phyloP scores from a whole-genome alignment of 2,888 invertebrate species.

The Oscheius sp. region DNA sequence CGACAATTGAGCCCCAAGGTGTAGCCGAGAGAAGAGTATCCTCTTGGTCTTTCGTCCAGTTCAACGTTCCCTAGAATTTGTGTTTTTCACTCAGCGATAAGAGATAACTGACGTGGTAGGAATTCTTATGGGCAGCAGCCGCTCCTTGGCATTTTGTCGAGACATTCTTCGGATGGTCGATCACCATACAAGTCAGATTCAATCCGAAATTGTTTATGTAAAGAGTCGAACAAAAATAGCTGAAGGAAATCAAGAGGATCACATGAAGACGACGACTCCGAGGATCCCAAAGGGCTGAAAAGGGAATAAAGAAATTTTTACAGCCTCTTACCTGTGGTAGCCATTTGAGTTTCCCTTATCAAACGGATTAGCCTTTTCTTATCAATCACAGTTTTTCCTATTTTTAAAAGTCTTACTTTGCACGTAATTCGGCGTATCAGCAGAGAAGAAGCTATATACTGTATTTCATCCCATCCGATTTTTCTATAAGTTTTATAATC shows the following conservation, averaged over 20 bases:
- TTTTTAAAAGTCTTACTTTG: neutral
- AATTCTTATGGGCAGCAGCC: too few relatives aligned
- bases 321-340: neutral
- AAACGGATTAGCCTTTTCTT: neutral
- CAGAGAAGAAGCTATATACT: neutral
- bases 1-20: constrained; percentile 6
- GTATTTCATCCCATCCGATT: too few relatives aligned
- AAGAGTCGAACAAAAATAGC: constrained; percentile 15
- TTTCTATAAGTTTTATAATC: too few relatives aligned
- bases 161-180: constrained; percentile 5
- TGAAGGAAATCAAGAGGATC: constrained; percentile 9
- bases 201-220: neutral
- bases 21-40: constrained; percentile 14
- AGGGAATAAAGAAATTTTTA: neutral
- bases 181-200: constrained; percentile 21
- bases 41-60: constrained; percentile 11
- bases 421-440: neutral
- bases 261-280: constrained; percentile 17
- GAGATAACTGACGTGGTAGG: neutral
- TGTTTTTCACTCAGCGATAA: too few relatives aligned
- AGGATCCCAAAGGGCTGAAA: constrained; percentile 9
- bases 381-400: neutral
- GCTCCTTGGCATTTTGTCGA: constrained; percentile 1
- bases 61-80: constrained; percentile 7
- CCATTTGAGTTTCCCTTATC: neutral